Percentiles rank a stretch among this genome's conserved stretches.
These are phyloP conservation scores for Trachelus troglodyta DNA, from an alignment of 2,888 invertebrate species.

Conservation along the genomic window DNA sequence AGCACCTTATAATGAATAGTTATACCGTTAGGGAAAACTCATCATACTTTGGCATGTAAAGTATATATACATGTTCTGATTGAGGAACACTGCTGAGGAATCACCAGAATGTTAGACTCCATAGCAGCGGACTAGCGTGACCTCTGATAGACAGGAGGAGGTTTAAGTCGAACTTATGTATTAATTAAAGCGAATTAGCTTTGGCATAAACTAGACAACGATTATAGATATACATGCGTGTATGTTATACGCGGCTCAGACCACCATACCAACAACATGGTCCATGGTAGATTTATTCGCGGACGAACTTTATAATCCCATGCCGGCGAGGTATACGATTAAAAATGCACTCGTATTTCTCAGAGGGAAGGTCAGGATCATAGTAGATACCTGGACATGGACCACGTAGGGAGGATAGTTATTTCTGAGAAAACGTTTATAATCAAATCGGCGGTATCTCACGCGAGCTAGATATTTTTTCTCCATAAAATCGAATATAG, in stretches of 20 bases:
- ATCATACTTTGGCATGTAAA: background rate
- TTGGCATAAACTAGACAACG: background rate
- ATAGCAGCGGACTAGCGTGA: slow-evolving; percentile 37
- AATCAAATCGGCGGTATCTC: background rate
- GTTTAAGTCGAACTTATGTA: slow-evolving; percentile 45
- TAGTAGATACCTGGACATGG: background rate
- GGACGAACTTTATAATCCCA: background rate
- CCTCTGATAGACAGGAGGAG: slow-evolving; percentile 47
- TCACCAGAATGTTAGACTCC: background rate
- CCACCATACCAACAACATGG: background rate
- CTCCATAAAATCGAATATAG: background rate
- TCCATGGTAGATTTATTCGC: background rate
- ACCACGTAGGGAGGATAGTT: background rate
- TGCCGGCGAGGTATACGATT: slow-evolving; percentile 35
- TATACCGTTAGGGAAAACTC: background rate
- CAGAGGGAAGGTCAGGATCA: background rate
- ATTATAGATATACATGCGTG: background rate
- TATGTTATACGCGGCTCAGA: background rate
- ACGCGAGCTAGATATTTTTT: background rate
- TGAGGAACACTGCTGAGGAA: background rate
- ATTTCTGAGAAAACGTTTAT: background rate
- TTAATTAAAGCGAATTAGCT: slow-evolving; percentile 53
- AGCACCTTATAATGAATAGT: background rate
- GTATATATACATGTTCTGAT: background rate
- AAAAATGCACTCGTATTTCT: slow-evolving; percentile 37